These are phyloP conservation scores for Masnerella sp. DNA, from an alignment of 2,888 invertebrate genomes.

Conservation along the genomic window DNA sequence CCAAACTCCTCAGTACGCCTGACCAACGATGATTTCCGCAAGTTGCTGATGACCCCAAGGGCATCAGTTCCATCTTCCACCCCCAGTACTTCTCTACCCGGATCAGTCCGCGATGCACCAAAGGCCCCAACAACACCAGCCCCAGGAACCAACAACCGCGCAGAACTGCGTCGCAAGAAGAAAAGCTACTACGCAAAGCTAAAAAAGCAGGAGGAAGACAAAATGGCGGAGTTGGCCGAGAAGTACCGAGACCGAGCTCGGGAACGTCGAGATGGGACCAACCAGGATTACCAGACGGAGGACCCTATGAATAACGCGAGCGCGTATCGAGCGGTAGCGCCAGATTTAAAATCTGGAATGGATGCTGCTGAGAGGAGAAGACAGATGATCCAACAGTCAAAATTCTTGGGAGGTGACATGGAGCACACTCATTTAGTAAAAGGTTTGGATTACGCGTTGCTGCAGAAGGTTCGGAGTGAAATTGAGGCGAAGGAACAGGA, in stretches of 20 bases:
- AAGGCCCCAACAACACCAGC: constrained; percentile 71
- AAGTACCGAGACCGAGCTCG: constrained; percentile 95
- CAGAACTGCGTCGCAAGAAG: constrained; percentile 92
- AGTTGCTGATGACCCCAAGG: constrained; percentile 95
- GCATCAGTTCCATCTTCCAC: constrained; percentile 82
- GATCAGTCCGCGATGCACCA: constrained; percentile 83
- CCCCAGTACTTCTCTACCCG: constrained; percentile 79
- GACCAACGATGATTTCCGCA: constrained; percentile 98
- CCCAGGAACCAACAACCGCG: constrained; percentile 78
- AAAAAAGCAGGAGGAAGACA: constrained; percentile 96
- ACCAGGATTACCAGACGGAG: constrained; percentile 88
- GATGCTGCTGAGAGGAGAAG: constrained; percentile 96
- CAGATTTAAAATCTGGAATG: constrained; percentile 94
- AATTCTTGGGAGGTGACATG: constrained; percentile 99
- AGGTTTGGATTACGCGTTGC: constrained; percentile 93
- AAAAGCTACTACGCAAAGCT: constrained; percentile 96
- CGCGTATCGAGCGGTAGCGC: constrained; percentile 96
- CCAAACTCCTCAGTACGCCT: constrained; percentile 83
- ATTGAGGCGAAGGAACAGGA: constrained; percentile 88
- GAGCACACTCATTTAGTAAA: constrained; percentile 99
- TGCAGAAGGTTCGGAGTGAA: constrained; percentile 92
- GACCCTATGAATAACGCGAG: constrained; percentile 92
- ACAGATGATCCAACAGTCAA: constrained; percentile 96
- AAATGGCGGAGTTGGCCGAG: constrained; percentile 94
- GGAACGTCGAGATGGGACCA: constrained; percentile 91